Evolutionary conservation across 2,888 invertebrate species (phyloP).

Genomic region (Xestia xanthographa): DNA sequence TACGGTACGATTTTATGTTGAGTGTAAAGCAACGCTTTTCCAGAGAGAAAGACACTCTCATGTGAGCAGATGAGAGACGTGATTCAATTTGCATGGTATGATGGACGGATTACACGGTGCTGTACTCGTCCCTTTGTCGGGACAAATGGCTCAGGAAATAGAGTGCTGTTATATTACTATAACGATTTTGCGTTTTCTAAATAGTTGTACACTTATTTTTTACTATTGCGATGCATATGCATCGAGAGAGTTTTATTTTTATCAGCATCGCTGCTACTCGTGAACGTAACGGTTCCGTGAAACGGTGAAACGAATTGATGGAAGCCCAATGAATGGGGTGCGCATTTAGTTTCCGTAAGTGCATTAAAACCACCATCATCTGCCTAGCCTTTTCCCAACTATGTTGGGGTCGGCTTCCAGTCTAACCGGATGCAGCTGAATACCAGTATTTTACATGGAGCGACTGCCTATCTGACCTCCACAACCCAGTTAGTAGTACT

Average conservation of each 20-base stretch:
- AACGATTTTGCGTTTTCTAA: slow-evolving; percentile 66
- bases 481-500: too few relatives aligned
- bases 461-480: too few relatives aligned
- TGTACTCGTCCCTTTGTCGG: slow-evolving; percentile 73
- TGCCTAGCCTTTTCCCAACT: too few relatives aligned
- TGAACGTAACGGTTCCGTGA: neutral
- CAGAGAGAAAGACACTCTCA: slow-evolving; percentile 76
- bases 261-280: neutral
- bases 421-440: too few relatives aligned
- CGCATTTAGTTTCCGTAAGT: neutral
- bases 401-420: too few relatives aligned
- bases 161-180: slow-evolving; percentile 64
- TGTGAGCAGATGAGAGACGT: slow-evolving; percentile 86
- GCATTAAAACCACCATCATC: too few relatives aligned
- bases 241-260: neutral
- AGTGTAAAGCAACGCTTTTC: slow-evolving; percentile 70
- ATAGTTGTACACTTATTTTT: slow-evolving; percentile 37
- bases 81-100: slow-evolving; percentile 88
- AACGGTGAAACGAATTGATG: neutral
- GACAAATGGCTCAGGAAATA: slow-evolving; percentile 70
- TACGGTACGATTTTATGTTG: slow-evolving; percentile 62
- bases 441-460: too few relatives aligned
- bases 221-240: neutral
- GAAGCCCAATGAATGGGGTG: neutral
- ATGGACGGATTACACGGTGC: slow-evolving; percentile 85